These are phyloP conservation scores for Acanthococcus lagerstroemiae DNA, from an alignment of 2,888 invertebrate species.

Conservation along the genomic window DNA sequence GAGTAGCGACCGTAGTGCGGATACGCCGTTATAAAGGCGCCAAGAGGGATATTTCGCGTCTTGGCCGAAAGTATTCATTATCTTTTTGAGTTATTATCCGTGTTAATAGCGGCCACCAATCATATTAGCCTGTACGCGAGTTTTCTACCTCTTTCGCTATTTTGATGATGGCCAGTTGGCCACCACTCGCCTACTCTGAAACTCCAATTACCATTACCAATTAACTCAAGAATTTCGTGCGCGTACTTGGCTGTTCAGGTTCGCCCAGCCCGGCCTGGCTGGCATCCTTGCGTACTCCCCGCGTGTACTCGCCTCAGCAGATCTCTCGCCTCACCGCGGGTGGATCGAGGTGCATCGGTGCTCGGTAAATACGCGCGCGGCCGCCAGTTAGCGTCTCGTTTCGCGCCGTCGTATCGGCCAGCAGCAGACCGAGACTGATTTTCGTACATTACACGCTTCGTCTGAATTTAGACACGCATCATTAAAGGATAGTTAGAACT, in stretches of 20 bases:
- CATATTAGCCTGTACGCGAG: not conserved
- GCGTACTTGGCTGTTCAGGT: no score
- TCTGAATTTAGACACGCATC: constrained; percentile 23
- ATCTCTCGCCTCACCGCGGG: no score
- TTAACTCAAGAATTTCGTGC: no score
- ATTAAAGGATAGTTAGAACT: constrained; percentile 21
- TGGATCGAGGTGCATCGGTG: no score
- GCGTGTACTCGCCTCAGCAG: no score
- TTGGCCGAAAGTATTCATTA: constrained; percentile 11
- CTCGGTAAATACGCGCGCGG: not conserved
- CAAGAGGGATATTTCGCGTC: constrained; percentile 13
- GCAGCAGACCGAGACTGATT: constrained; percentile 14
- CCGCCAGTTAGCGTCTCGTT: no score
- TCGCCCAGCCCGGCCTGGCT: no score
- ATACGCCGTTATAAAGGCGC: not conserved
- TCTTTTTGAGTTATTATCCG: not conserved
- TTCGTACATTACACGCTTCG: constrained; percentile 27
- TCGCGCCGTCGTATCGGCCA: not conserved
- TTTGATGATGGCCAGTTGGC: not conserved
- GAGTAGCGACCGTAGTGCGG: not conserved
- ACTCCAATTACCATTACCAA: constrained; percentile 15
- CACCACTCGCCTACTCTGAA: not conserved
- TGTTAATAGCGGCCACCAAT: constrained; percentile 6
- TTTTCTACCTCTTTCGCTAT: not conserved
- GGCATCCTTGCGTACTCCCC: no score